Base-by-base conservation (phyloP, 2,888 invertebrate species). In the Suillia variegata region DNA sequence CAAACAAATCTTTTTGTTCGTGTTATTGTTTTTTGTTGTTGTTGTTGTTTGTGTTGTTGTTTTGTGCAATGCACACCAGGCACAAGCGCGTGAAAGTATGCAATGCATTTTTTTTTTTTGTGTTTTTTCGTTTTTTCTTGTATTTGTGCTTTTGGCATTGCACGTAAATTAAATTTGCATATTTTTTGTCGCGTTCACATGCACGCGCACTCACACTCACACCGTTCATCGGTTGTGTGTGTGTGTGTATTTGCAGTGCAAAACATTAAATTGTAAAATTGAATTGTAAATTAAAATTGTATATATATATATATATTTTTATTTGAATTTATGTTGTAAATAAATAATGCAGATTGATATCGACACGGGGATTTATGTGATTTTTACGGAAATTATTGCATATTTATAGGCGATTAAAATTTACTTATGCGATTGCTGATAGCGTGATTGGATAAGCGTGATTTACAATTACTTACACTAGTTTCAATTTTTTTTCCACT, bases 111-210 rank as follows among this genome's bases (percentile, higher is more conserved):
- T 33, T 51, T 33, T 20, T n/a, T 34, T 2, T 38, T 17, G 10
- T 54, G 45, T 24, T 42, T 21, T 54, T 8, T 10, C n/a, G n/a
- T n/a, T n/a, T n/a, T 53, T 33, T 18, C 13, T 48, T 47, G 22
- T 45, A 15, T 5, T 54, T 34, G 26, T 56, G 26, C 42, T 50
- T 15, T 50, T 22, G 52, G 50, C 17, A 34, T 47, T 54, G 58
- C 58, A 56, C n/a, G 64, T 54, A 69, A 71, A 72, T 73, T 70
- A 69, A 71, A 72, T 72, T 72, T 73, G 67, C 71, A 73, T 70
- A 63, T 67, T 38, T 38, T 38, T 38, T n/a, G 15, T 26, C 26
- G 26, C 13, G 5, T 49, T 49, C n/a, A n/a, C n/a, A 17, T 47
- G 17, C 20, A 20, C n/a, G 26, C 5, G 26, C 26, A 26, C n/a